phyloP scores from a whole-genome alignment of 2,113 vertebrate species.

The Sinocyclocheilus anophthalmus region DNA sequence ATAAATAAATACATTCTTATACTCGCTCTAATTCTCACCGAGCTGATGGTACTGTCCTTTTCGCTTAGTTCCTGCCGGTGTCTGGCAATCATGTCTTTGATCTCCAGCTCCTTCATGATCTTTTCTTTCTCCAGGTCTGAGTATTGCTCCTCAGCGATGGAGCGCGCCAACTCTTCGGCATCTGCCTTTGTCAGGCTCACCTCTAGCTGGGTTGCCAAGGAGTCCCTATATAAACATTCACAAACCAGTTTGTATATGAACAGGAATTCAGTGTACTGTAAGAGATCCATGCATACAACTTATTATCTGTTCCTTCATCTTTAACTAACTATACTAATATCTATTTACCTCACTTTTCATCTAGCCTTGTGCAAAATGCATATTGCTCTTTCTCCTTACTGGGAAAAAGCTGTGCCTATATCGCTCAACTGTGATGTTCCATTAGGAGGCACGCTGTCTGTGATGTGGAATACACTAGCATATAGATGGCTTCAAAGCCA shows the following conservation, averaged over 20 bases:
- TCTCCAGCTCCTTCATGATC: conserved; percentile 97
- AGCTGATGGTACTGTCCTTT: conserved; percentile 92
- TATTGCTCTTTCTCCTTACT: no score
- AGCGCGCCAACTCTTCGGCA: conserved; percentile 91
- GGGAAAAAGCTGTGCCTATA: no score
- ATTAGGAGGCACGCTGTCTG: no score
- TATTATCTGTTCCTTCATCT: neutral
- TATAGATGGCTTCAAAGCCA: no score
- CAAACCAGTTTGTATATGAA: neutral
- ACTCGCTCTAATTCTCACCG: conserved; percentile 77
- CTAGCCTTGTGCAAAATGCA: neutral
- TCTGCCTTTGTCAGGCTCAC: conserved; percentile 93
- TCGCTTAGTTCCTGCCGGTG: conserved; percentile 91
- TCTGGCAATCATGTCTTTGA: conserved; percentile 93
- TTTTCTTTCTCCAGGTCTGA: conserved; percentile 96
- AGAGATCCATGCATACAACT: neutral
- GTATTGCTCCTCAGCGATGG: conserved; percentile 93
- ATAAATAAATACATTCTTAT: neutral
- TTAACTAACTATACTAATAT: neutral
- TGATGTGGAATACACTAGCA: no score
- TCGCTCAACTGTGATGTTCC: no score
- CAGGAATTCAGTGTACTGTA: neutral
- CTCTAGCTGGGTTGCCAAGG: conserved; percentile 89
- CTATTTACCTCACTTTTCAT: no score
- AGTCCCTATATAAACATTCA: conserved; percentile 77